phyloP scores from a whole-genome alignment of 2,797 vertebrate genomes.

The Enteromius afrohamiltoni region DNA sequence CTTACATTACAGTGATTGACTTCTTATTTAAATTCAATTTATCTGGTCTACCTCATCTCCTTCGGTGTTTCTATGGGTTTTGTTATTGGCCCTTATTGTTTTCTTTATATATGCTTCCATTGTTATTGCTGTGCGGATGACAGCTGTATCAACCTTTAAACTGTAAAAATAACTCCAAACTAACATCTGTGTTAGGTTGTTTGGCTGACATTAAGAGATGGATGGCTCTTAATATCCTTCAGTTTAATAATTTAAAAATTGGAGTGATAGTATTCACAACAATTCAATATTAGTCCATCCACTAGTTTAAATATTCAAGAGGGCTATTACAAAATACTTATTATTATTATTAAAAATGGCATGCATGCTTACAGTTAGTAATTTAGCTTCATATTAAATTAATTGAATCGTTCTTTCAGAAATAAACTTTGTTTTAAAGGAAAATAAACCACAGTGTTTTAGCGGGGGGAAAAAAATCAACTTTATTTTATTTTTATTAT shows the following conservation, averaged over 20 bases:
- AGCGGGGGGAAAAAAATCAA: background rate
- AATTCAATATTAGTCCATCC: background rate
- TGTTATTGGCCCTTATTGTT: background rate
- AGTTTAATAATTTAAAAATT: background rate
- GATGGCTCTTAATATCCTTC: background rate
- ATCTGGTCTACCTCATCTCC: background rate
- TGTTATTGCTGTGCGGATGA: background rate
- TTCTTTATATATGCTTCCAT: background rate
- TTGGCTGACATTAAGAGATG: background rate
- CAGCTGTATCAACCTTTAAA: background rate
- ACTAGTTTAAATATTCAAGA: background rate
- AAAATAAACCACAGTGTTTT: background rate
- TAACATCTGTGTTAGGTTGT: background rate
- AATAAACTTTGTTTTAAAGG: background rate
- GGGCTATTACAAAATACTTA: background rate
- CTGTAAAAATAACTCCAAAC: conserved; percentile 1
- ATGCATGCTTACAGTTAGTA: background rate
- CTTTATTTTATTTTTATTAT: too few relatives aligned
- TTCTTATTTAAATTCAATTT: background rate
- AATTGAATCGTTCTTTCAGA: background rate
- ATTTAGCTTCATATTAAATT: background rate
- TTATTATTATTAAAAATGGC: background rate
- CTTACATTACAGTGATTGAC: background rate
- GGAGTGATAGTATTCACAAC: background rate
- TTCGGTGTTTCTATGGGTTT: background rate